Evolutionary conservation across 2,797 vertebrate species (phyloP).

Genomic region (Premnoplex brunnescens): DNA sequence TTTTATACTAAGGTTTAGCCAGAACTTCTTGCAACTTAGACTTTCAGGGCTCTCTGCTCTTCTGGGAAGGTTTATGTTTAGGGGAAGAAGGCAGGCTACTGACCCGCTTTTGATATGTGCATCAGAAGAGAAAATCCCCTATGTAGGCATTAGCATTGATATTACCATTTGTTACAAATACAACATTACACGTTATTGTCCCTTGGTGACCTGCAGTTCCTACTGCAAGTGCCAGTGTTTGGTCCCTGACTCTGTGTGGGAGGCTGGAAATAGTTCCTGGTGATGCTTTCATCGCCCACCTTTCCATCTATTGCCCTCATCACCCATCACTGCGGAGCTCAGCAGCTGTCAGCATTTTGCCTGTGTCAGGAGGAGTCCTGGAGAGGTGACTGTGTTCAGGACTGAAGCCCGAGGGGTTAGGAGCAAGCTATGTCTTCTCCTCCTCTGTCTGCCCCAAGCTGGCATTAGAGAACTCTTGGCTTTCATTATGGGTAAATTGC

Average conservation of each 20-base stretch:
- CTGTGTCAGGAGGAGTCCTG: neutral
- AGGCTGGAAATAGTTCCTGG: neutral
- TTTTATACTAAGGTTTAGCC: neutral
- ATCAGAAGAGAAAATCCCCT: neutral
- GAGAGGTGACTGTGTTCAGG: neutral
- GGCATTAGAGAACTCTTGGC: neutral
- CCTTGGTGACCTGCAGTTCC: neutral
- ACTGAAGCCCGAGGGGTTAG: neutral
- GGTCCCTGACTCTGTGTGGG: neutral
- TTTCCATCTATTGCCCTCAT: too few relatives aligned
- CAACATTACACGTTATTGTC: neutral
- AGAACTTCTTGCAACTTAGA: neutral
- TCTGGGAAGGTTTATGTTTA: neutral
- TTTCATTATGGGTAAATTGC: neutral
- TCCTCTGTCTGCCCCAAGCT: neutral
- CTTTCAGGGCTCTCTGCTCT: neutral
- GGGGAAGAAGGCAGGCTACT: neutral
- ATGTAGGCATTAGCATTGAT: fast-evolving
- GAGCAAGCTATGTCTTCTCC: neutral
- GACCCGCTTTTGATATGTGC: neutral
- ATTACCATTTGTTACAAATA: neutral
- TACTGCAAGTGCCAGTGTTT: neutral
- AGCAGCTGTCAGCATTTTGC: neutral
- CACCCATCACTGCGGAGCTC: neutral
- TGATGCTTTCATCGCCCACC: neutral